Evolutionary conservation across 2,888 invertebrate genomes (phyloP).

Genomic region (Oxycera nigricornis): DNA sequence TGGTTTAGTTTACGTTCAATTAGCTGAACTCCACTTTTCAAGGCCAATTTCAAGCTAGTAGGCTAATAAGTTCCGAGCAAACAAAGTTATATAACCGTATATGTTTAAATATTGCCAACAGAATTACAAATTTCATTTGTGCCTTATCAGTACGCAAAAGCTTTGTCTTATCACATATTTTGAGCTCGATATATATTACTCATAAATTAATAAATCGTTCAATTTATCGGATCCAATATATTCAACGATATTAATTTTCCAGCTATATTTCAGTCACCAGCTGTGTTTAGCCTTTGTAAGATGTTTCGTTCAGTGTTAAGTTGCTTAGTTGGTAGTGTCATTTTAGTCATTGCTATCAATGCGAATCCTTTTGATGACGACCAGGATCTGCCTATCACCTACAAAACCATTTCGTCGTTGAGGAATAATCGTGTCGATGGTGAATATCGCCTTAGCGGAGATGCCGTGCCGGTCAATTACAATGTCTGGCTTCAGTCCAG

Average conservation of each 20-base stretch:
- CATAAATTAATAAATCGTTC: neutral
- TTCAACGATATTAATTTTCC: conserved; percentile 60
- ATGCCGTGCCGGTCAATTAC: conserved; percentile 2
- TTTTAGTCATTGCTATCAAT: neutral
- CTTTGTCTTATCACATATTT: neutral
- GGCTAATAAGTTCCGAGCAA: no score
- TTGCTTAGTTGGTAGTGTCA: conserved; percentile 20
- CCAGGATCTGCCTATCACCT: neutral
- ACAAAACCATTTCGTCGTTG: neutral
- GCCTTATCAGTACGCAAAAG: neutral
- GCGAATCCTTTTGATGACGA: neutral
- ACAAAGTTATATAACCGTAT: no score
- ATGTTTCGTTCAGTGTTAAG: conserved; percentile 25
- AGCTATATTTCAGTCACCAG: neutral
- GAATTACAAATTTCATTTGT: neutral
- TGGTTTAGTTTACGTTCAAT: no score
- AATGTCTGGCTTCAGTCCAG: neutral
- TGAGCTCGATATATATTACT: neutral
- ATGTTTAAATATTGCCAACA: neutral
- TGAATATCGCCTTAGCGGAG: conserved; percentile 18
- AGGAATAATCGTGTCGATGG: neutral
- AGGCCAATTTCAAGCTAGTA: no score
- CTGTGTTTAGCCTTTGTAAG: neutral
- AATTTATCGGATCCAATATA: neutral
- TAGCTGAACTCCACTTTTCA: no score